Conservation (phyloP, 2,113 vertebrate genomes). For the Scomber colias region DNA sequence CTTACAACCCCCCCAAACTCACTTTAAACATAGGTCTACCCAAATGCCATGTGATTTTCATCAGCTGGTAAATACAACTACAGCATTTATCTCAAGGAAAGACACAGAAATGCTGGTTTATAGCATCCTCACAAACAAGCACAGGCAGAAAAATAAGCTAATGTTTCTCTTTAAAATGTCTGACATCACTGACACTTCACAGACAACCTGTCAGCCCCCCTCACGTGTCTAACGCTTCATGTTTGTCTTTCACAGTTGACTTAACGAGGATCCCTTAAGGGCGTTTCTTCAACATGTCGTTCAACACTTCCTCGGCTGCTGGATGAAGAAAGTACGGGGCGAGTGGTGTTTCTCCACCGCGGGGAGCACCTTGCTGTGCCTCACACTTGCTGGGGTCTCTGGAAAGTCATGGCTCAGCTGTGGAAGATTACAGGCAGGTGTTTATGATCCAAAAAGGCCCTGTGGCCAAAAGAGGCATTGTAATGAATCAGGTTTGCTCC, state of each 20-base stretch:
- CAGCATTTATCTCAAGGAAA: conserved; percentile 34
- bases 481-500: background rate
- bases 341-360: conserved; percentile 88
- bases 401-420: conserved; percentile 89
- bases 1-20: conserved; percentile 5
- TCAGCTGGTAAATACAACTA: conserved; percentile 52
- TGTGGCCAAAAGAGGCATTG: background rate
- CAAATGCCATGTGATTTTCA: conserved; percentile 41
- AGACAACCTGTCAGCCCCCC: conserved; percentile 36
- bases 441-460: conserved; percentile 14
- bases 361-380: conserved; percentile 89
- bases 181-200: conserved; percentile 17
- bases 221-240: conserved; percentile 45
- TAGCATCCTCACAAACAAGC: conserved; percentile 39
- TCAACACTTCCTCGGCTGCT: conserved; percentile 95
- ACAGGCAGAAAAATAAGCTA: conserved; percentile 15
- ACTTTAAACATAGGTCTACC: conserved; percentile 39
- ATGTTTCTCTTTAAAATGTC: background rate
- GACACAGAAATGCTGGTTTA: conserved; percentile 41
- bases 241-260: conserved; percentile 47
- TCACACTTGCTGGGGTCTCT: conserved; percentile 86
- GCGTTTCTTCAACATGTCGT: background rate
- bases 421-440: conserved; percentile 17
- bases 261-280: conserved; percentile 20
- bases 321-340: conserved; percentile 88